A percentile compares a stretch with the other conserved stretches of the same genome.
Conservation (phyloP, 1,140 invertebrate genomes). For the Laupala kohalensis region DNA sequence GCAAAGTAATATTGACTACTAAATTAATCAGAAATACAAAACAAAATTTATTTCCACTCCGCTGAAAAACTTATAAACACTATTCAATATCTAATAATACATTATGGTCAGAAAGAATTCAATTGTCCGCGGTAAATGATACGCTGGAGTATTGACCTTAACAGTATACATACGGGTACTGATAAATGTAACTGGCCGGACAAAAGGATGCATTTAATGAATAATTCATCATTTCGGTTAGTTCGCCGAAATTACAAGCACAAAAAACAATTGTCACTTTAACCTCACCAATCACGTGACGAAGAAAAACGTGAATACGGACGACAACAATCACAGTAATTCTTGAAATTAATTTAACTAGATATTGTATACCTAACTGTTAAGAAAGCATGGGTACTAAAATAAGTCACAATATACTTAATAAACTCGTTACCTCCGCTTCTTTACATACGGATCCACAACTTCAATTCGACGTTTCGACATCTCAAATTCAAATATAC, state of each 20-base stretch:
- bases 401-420: background rate
- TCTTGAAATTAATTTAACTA: background rate
- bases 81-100: background rate
- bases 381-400: background rate
- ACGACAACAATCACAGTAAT: slow-evolving; percentile 12
- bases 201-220: background rate
- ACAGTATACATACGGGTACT: background rate
- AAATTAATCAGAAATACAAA: background rate
- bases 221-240: background rate
- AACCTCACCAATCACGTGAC: slow-evolving; percentile 6
- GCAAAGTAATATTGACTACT: slow-evolving; percentile 18
- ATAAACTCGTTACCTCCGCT: slow-evolving; percentile 43
- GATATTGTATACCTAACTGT: background rate
- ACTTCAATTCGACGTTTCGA: slow-evolving; percentile 73
- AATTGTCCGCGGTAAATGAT: background rate
- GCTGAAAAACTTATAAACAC: no score
- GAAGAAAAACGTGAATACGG: slow-evolving; percentile 22
- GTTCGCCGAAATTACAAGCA: slow-evolving; percentile 3
- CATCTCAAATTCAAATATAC: slow-evolving; percentile 33
- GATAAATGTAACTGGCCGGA: background rate
- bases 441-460: slow-evolving; percentile 64
- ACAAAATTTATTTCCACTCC: no score
- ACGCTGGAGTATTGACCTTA: background rate
- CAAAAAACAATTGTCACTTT: background rate
- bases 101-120: background rate